Percentiles rank a stretch among this genome's conserved stretches.
These are phyloP conservation scores for silkworm (Bombyx mori) DNA, from an alignment of 1,140 invertebrate species.

Conservation along the genomic window DNA sequence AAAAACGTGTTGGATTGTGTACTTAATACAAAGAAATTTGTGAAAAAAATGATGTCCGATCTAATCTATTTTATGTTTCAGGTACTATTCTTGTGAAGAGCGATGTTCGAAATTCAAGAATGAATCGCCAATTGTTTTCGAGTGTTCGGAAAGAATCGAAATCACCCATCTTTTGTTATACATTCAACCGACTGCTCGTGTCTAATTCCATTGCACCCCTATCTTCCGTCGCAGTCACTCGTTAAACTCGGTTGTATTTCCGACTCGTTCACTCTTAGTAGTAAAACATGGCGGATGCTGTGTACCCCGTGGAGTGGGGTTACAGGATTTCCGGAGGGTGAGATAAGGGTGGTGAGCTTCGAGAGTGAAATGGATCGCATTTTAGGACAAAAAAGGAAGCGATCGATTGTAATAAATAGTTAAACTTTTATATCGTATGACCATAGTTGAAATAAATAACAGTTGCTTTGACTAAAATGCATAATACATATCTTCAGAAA, in stretches of 20 bases:
- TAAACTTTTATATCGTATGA: neutral
- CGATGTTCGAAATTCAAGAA: neutral
- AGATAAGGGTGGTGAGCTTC: constrained; percentile 12
- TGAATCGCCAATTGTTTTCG: constrained; percentile 1
- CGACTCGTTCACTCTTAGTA: too few species aligned
- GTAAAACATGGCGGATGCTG: constrained; percentile 55
- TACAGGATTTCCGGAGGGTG: constrained; percentile 23
- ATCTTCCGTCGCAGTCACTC: constrained; percentile 10
- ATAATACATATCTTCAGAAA: neutral
- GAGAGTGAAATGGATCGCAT: constrained; percentile 17
- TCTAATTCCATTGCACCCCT: constrained; percentile 25
- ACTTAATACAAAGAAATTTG: too few species aligned
- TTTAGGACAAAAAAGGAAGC: constrained; percentile 20
- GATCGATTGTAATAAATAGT: constrained; percentile 15
- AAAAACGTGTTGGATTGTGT: too few species aligned
- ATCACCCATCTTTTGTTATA: constrained; percentile 26
- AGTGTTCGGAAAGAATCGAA: constrained; percentile 7
- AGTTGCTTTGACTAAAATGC: neutral
- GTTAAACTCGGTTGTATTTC: too few species aligned
- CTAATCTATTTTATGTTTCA: neutral
- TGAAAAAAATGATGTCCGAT: too few species aligned
- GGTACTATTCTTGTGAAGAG: too few species aligned
- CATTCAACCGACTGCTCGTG: constrained; percentile 26
- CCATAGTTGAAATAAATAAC: too few species aligned
- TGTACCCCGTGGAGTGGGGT: constrained; percentile 22